These are phyloP conservation scores for Cerastis rubricosa DNA, from an alignment of 2,888 invertebrate genomes.

Conservation along the genomic window DNA sequence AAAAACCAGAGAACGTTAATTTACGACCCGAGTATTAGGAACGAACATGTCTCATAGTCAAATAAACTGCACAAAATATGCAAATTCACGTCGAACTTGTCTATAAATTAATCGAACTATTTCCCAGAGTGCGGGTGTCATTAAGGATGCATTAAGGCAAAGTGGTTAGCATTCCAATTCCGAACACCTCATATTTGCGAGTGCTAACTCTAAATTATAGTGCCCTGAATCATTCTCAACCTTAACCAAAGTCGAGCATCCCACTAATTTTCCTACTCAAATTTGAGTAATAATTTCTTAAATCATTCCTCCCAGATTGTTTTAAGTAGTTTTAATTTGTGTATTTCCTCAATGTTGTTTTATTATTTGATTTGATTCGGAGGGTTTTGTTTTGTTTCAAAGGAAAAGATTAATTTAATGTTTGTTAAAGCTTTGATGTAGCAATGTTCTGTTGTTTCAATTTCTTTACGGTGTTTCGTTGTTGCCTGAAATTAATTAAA, in stretches of 20 bases:
- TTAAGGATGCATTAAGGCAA: constrained; percentile 42
- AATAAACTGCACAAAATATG: constrained; percentile 32
- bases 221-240: constrained; percentile 27
- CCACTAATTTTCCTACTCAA: background rate
- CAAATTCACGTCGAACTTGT: constrained; percentile 10
- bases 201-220: constrained; percentile 30
- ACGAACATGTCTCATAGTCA: background rate
- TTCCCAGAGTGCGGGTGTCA: constrained; percentile 26
- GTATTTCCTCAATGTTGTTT: constrained; percentile 31
- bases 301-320: constrained; percentile 16
- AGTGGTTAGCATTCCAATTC: constrained; percentile 41
- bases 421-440: constrained; percentile 45
- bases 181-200: constrained; percentile 39
- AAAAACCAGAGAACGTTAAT: constrained; percentile 29
- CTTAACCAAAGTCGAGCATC: constrained; percentile 8
- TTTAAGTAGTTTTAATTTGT: constrained; percentile 36
- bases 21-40: background rate
- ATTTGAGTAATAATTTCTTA: constrained; percentile 23
- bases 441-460: constrained; percentile 29
- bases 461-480: constrained; percentile 39
- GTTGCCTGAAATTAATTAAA: constrained; percentile 43
- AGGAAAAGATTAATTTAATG: constrained; percentile 40
- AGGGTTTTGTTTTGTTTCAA: constrained; percentile 29
- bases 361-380: constrained; percentile 31
- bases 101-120: constrained; percentile 47